Percentiles rank a stretch among this genome's conserved stretches.
Evolutionary conservation across 2,113 vertebrate genomes (phyloP).

Genomic region (Apaloderma vittatum): DNA sequence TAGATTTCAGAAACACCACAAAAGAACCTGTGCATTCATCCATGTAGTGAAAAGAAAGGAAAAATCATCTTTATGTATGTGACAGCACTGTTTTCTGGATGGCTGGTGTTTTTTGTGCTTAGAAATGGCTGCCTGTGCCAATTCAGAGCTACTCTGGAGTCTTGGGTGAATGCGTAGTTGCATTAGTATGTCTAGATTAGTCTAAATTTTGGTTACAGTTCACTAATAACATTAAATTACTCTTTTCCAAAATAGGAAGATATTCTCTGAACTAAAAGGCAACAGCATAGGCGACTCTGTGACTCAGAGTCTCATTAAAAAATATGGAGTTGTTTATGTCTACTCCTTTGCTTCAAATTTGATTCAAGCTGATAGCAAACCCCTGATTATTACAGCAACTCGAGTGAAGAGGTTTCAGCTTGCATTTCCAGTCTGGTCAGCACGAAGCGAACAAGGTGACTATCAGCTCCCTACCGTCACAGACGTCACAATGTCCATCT

Average conservation of each 20-base stretch:
- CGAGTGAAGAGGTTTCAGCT: not conserved
- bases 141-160: conserved; percentile 9
- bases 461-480: not conserved
- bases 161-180: not conserved
- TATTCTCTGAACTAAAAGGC: not conserved
- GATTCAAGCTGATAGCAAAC: not conserved
- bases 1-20: not conserved
- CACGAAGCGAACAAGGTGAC: accelerated
- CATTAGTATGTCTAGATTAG: conserved; percentile 13
- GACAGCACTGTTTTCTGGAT: conserved; percentile 37
- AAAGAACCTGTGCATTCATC: conserved; percentile 27
- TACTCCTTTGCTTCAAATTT: not conserved
- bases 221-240: conserved; percentile 18
- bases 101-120: conserved; percentile 4
- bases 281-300: not conserved
- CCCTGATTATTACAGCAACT: not conserved
- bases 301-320: conserved; percentile 10
- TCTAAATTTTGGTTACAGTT: conserved; percentile 24
- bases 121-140: conserved; percentile 2
- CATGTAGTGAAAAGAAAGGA: not conserved
- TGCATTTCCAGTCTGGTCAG: not conserved
- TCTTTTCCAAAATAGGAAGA: not conserved
- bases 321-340: not conserved
- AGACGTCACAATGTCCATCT: not conserved
- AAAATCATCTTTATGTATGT: conserved; percentile 32